Base-by-base conservation (phyloP, 2,797 vertebrate species). In the Eulemur coronatus region DNA sequence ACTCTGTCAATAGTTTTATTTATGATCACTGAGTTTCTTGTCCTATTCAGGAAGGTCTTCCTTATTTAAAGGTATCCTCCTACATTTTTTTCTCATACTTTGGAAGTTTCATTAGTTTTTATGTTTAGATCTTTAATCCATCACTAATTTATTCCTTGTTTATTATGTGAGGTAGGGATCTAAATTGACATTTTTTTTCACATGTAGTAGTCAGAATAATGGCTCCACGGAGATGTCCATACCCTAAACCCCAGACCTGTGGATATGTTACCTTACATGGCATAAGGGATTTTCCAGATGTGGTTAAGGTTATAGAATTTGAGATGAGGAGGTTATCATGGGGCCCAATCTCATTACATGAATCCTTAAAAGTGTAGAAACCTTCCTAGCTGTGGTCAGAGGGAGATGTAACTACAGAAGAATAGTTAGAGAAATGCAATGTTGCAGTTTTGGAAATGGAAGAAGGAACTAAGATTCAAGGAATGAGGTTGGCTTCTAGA, bases 81-180 rank as follows among this genome's bases (percentile, higher is more conserved):
- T 78, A 20, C n/a, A 15, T 65, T 59, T 76, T 90, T 73, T 43
- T 35, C 30, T 94, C 55, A 61, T 67, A 70, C 33, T 84, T 59
- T 95, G 20, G 13, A 75, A 84, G 57, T 70, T 79, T 96, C 50
- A 61, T 65, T 89, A 52, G 50, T 57, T 92, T 92, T 86, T 75
- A 63, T 69, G 43, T 28, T 86, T 82, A 95, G 43, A 57, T 89
- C 38, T 95, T 91, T 63, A 92, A 95, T 69, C 63, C 14, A 57
- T 85, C 63, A 69, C 38, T 61, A 82, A 73, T 79, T 91, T 85
- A 89, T 93, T 92, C 33, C 88, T 97, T 91, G 46, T 78, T 88
- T 91, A 70, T 41, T 8, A 89, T 35, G 13, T 79, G 30, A 92
- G 13, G 41, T 43, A 52, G 41, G 41, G 55, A 78, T 84, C 22